A percentile compares a stretch with the other conserved stretches of the same genome.
phyloP scores from a whole-genome alignment of 2,113 vertebrate species.

The Lycaon pictus region DNA sequence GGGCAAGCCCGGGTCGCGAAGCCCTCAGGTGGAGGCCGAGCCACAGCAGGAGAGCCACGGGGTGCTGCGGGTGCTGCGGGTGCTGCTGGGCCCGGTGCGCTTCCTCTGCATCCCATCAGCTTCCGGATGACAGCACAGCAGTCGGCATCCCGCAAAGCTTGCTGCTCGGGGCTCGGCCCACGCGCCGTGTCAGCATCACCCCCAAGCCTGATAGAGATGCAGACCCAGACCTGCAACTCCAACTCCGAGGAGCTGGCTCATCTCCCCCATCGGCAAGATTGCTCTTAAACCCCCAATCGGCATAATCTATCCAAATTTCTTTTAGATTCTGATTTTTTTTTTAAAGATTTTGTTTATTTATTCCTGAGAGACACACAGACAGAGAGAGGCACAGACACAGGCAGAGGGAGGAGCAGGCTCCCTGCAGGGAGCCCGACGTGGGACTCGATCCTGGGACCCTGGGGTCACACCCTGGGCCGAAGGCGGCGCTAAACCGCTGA shows the following conservation, averaged over 20 bases:
- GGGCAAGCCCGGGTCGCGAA: neutral
- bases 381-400: too few relatives aligned
- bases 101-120: neutral
- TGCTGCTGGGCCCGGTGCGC: fast-evolving
- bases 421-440: too few relatives aligned
- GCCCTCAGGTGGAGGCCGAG: neutral
- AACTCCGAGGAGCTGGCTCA: too few relatives aligned
- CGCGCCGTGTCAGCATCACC: neutral
- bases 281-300: neutral
- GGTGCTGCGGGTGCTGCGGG: neutral
- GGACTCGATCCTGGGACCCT: too few relatives aligned
- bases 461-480: too few relatives aligned
- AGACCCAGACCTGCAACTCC: neutral
- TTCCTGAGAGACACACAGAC: too few relatives aligned
- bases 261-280: neutral
- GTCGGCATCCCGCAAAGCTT: neutral
- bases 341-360: too few relatives aligned
- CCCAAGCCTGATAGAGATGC: neutral
- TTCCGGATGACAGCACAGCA: neutral
- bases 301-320: neutral
- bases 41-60: neutral
- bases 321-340: neutral
- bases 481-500: too few relatives aligned
- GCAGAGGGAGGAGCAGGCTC: too few relatives aligned
- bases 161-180: neutral